Evolutionary conservation across 2,113 vertebrate species (phyloP).

Genomic region (Eleginops maclovinus): DNA sequence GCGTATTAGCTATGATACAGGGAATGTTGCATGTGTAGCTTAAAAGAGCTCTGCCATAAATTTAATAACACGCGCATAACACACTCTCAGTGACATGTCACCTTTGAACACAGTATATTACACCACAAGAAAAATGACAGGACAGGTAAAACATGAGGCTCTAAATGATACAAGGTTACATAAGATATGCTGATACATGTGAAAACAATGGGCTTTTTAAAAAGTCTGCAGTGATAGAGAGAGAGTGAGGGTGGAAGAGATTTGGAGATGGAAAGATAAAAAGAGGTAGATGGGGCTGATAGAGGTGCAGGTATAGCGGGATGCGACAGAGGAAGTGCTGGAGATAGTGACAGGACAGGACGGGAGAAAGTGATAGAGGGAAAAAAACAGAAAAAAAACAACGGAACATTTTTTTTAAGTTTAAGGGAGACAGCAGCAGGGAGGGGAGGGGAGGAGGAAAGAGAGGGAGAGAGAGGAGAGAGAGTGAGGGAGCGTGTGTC

Average conservation of each 20-base stretch:
- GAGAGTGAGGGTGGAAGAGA: slow-evolving; percentile 76
- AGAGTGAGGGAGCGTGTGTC: slow-evolving; percentile 19
- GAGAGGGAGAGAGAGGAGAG: slow-evolving; percentile 50
- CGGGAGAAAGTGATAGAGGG: slow-evolving; percentile 81
- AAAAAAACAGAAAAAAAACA: slow-evolving; percentile 69
- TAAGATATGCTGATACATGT: slow-evolving; percentile 77
- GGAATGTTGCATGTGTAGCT: slow-evolving; percentile 50
- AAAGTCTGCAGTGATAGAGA: slow-evolving; percentile 75
- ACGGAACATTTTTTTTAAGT: slow-evolving; percentile 79
- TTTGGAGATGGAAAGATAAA: slow-evolving; percentile 80
- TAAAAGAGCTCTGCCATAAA: slow-evolving; percentile 12
- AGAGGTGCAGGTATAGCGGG: slow-evolving; percentile 76
- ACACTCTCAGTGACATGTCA: slow-evolving; percentile 33
- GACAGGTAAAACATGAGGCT: slow-evolving; percentile 43
- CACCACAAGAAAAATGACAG: slow-evolving; percentile 30
- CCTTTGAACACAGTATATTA: not conserved
- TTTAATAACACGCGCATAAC: slow-evolving; percentile 17
- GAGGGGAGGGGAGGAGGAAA: slow-evolving; percentile 69
- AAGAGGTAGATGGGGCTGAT: slow-evolving; percentile 73
- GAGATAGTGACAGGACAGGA: slow-evolving; percentile 69
- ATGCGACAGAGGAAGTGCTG: slow-evolving; percentile 80
- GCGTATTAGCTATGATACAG: slow-evolving; percentile 43
- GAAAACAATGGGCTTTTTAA: slow-evolving; percentile 83
- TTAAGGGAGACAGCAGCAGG: slow-evolving; percentile 76
- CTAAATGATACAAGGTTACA: slow-evolving; percentile 57